Conservation (phyloP, 2,797 vertebrate genomes). For the Periparus ater region DNA sequence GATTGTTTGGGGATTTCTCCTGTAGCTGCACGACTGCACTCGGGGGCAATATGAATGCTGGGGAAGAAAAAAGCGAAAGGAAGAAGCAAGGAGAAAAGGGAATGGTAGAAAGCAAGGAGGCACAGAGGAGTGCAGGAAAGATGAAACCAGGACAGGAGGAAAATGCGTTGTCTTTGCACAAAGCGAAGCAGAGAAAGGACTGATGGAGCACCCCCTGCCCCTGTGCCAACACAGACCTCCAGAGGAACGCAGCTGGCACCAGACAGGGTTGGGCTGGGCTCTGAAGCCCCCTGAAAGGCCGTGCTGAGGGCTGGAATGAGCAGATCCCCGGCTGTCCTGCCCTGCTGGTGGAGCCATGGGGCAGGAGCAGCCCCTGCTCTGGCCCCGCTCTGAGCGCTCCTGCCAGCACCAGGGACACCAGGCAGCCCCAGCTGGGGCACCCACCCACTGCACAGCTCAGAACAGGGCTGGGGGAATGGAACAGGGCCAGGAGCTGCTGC, state of each 20-base stretch:
- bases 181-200: not conserved
- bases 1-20: conserved; percentile 24
- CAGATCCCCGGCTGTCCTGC: not conserved
- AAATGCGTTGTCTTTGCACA: not conserved
- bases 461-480: rapidly evolving
- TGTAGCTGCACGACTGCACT: not conserved
- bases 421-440: rapidly evolving
- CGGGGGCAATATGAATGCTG: not conserved
- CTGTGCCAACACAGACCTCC: rapidly evolving
- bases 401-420: rapidly evolving
- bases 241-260: rapidly evolving
- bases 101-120: not conserved
- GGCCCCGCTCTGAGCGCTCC: not conserved
- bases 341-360: rapidly evolving
- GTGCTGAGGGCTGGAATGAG: not conserved
- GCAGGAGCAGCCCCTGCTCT: not conserved
- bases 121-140: not conserved
- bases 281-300: not conserved
- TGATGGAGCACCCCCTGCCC: not conserved
- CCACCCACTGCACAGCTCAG: rapidly evolving
- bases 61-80: not conserved
- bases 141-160: not conserved
- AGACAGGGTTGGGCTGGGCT: not conserved
- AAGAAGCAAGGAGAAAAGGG: not conserved
- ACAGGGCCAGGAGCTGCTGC: not conserved